Conservation (phyloP, 2,797 vertebrate species). For the Psittacula derbiana region DNA sequence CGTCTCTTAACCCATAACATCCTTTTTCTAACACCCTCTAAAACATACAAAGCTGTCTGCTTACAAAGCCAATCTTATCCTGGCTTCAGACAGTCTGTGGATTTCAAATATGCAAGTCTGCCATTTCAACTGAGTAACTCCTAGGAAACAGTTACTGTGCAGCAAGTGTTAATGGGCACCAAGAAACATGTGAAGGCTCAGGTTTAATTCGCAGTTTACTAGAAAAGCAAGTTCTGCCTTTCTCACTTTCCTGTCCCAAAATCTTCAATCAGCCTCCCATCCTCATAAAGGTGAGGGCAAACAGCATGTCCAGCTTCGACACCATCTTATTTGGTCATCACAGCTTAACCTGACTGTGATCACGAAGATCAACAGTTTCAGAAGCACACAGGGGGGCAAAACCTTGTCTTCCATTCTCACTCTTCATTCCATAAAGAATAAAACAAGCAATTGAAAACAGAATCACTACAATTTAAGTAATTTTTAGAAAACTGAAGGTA, state of each 20-base stretch:
- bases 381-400: not conserved
- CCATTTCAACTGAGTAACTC: not conserved
- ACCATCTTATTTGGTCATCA: not conserved
- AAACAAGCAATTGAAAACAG: not conserved
- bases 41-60: fast-evolving
- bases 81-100: not conserved
- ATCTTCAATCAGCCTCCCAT: not conserved
- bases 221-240: not conserved
- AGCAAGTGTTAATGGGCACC: not conserved
- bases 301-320: not conserved
- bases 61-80: not conserved
- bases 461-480: not conserved
- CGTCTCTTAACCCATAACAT: not conserved
- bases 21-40: not conserved
- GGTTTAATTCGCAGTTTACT: not conserved
- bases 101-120: not conserved
- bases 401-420: not conserved
- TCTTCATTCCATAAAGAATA: not conserved
- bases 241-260: not conserved
- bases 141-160: not conserved
- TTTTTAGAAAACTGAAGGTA: not conserved
- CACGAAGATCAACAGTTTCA: not conserved
- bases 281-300: not conserved
- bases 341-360: not conserved
- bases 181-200: not conserved